Conservation (phyloP, 2,113 vertebrate genomes). For the Urocynchramus pylzowi region DNA sequence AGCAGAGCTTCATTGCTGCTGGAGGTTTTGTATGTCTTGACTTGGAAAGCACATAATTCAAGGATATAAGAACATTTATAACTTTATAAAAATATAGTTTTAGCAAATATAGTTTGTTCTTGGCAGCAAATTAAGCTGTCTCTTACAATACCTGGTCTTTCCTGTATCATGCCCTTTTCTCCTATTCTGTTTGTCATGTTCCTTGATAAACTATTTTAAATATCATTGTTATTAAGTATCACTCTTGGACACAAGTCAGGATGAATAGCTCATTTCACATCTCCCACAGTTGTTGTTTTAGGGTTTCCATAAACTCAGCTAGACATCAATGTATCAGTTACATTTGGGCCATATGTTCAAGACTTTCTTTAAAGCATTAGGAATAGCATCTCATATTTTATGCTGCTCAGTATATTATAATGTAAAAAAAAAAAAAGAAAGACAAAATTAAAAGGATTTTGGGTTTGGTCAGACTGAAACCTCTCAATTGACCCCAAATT, state of each 20-base stretch:
- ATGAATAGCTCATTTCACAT: slow-evolving; percentile 18
- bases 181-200: neutral
- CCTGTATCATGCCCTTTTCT: neutral
- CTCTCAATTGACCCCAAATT: slow-evolving; percentile 35
- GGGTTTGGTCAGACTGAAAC: slow-evolving; percentile 13
- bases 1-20: neutral
- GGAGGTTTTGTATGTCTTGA: neutral
- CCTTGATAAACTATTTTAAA: slow-evolving; percentile 27
- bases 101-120: neutral
- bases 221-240: slow-evolving; percentile 6
- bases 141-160: neutral
- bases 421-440: slow-evolving; percentile 14
- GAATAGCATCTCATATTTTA: slow-evolving; percentile 45
- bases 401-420: neutral
- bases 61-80: neutral
- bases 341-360: slow-evolving; percentile 29
- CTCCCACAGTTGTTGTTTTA: slow-evolving; percentile 54
- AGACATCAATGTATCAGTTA: slow-evolving; percentile 52
- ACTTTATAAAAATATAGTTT: neutral
- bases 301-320: slow-evolving; percentile 51
- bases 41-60: neutral
- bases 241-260: neutral
- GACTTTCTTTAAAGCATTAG: slow-evolving; percentile 20
- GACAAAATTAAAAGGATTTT: slow-evolving; percentile 51
- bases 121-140: neutral